Evolutionary conservation across 2,113 vertebrate species (phyloP).

Genomic region (Pelecanoides urinatrix): DNA sequence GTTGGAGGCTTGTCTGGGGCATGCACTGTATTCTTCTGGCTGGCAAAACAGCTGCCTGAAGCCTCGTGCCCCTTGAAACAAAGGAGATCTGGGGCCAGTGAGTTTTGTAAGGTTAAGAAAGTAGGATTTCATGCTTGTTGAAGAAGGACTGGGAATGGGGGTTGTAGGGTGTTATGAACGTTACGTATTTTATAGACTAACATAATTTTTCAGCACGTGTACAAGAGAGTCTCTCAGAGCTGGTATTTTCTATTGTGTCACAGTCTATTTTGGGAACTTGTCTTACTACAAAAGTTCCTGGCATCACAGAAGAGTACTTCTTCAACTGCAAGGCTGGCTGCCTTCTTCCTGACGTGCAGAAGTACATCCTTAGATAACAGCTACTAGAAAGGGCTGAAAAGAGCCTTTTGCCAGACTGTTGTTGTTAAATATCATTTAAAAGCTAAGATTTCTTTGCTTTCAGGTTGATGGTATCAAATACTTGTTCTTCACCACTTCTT

Average conservation of each 20-base stretch:
- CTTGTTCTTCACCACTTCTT: neutral
- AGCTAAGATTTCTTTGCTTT: neutral
- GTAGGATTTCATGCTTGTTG: neutral
- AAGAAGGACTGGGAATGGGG: neutral
- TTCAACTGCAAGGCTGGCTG: neutral
- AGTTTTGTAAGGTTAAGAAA: neutral
- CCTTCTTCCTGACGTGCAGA: neutral
- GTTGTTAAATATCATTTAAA: neutral
- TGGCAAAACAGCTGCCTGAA: neutral
- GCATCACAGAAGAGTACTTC: neutral
- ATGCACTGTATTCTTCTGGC: neutral
- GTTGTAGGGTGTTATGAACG: neutral
- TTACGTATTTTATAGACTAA: neutral
- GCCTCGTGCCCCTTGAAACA: neutral
- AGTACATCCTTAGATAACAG: neutral
- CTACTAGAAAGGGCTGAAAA: neutral
- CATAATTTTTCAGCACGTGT: neutral
- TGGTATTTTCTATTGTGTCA: constrained; percentile 44
- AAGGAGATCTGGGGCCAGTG: neutral
- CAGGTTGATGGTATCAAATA: neutral
- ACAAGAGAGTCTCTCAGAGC: neutral
- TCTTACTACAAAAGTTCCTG: constrained; percentile 13
- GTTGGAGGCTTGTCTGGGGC: neutral
- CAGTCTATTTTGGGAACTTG: constrained; percentile 8
- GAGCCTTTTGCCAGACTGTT: neutral